A percentile compares a stretch with the other conserved stretches of the same genome.
Conservation (phyloP, 2,797 vertebrate species). For the Brotula barbata region DNA sequence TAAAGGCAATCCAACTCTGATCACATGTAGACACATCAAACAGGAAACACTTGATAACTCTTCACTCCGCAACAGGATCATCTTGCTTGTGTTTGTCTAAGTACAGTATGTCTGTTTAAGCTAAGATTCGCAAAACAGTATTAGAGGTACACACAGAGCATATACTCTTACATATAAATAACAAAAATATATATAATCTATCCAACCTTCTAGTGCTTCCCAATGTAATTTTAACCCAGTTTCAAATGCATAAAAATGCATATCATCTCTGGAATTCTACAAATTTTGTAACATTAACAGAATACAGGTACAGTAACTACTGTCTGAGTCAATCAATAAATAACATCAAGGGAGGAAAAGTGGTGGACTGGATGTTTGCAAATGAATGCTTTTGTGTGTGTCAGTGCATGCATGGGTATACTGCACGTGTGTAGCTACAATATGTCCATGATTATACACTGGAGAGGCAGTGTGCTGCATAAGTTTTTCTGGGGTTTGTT, state of each 20-base stretch:
- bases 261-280: constrained; percentile 24
- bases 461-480: constrained; percentile 70
- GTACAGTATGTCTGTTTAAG: constrained; percentile 30
- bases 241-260: constrained; percentile 45
- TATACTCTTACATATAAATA: constrained; percentile 32
- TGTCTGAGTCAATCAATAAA: constrained; percentile 18
- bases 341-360: constrained; percentile 27
- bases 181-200: constrained; percentile 56
- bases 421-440: constrained; percentile 32
- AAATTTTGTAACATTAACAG: constrained; percentile 13
- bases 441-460: constrained; percentile 36
- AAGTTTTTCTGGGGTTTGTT: constrained; percentile 15
- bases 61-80: constrained; percentile 3
- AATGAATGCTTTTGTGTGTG: constrained; percentile 1
- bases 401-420: constrained; percentile 32
- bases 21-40: constrained; percentile 50
- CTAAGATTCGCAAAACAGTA: constrained; percentile 35
- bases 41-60: constrained; percentile 17
- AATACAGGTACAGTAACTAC: background rate
- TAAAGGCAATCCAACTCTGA: constrained; percentile 65
- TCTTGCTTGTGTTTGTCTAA: constrained; percentile 23
- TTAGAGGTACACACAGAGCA: constrained; percentile 35
- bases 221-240: constrained; percentile 12
- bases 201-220: constrained; percentile 38
- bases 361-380: constrained; percentile 8